Conservation (phyloP, 2,113 vertebrate species). For the Chlorocebus sabaeus region DNA sequence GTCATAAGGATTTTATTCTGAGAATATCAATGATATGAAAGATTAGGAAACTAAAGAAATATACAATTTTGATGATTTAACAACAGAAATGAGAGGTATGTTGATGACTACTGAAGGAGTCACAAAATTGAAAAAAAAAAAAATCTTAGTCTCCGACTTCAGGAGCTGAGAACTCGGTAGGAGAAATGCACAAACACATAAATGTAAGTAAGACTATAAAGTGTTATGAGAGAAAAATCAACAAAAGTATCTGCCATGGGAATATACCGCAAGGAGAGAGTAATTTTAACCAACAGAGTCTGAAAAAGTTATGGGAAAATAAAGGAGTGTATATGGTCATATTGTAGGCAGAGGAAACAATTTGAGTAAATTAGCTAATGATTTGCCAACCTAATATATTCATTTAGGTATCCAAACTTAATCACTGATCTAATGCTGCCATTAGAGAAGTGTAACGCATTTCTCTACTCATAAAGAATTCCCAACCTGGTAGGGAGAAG, state of each 20-base stretch:
- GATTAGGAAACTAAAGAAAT: not conserved
- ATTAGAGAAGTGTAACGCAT: not conserved
- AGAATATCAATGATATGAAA: not conserved
- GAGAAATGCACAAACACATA: not conserved
- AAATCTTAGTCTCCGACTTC: not conserved
- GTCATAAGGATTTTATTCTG: not conserved
- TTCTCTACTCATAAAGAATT: not conserved
- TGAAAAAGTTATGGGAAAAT: not conserved
- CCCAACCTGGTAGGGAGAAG: not conserved
- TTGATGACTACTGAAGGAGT: not conserved
- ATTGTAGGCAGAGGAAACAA: not conserved
- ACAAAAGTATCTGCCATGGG: not conserved
- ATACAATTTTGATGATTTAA: not conserved
- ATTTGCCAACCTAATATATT: not conserved
- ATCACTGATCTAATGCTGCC: not conserved
- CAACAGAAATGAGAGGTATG: not conserved
- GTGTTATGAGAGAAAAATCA: not conserved
- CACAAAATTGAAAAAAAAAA: not conserved
- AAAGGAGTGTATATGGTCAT: not conserved
- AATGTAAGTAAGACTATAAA: not conserved
- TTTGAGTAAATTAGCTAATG: not conserved
- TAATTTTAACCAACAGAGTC: not conserved
- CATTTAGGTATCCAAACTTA: not conserved
- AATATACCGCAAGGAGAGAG: not conserved
- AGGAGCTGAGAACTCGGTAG: not conserved